Evolutionary conservation across 2,113 vertebrate species (phyloP).

Genomic region (Calyptomena viridis): DNA sequence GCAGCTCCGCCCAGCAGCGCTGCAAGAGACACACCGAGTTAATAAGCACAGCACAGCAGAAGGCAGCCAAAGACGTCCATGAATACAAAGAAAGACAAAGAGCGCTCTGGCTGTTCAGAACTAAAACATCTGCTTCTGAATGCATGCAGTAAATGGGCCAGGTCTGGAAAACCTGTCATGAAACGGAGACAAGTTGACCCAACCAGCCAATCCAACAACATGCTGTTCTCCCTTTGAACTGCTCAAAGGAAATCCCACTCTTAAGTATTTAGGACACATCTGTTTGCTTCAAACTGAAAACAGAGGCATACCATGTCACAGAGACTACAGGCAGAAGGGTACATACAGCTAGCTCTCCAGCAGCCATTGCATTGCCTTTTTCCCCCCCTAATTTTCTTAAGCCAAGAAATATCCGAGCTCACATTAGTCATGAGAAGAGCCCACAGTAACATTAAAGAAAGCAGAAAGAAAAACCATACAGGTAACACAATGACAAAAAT

Average conservation of each 20-base stretch:
- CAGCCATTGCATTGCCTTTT: not conserved
- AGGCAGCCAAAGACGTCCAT: not conserved
- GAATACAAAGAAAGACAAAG: not conserved
- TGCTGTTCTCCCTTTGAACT: not conserved
- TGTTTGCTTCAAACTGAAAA: not conserved
- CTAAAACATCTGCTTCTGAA: not conserved
- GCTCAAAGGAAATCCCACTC: not conserved
- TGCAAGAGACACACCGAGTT: slow-evolving; percentile 49
- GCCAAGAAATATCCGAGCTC: not conserved
- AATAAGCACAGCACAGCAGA: not conserved
- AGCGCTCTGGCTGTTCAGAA: not conserved
- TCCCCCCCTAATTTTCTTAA: not conserved
- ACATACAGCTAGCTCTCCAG: not conserved
- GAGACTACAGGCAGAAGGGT: not conserved
- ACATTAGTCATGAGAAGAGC: not conserved
- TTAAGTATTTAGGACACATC: not conserved
- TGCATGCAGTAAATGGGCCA: not conserved
- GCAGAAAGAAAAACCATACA: not conserved
- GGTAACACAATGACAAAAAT: not conserved
- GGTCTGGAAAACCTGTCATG: not conserved
- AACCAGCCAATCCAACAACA: not conserved
- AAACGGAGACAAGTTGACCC: not conserved
- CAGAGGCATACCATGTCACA: not conserved
- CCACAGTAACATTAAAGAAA: not conserved
- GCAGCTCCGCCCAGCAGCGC: slow-evolving; percentile 87